Conservation (phyloP, 1,140 invertebrate species). For the Cecropterus lyciades region DNA sequence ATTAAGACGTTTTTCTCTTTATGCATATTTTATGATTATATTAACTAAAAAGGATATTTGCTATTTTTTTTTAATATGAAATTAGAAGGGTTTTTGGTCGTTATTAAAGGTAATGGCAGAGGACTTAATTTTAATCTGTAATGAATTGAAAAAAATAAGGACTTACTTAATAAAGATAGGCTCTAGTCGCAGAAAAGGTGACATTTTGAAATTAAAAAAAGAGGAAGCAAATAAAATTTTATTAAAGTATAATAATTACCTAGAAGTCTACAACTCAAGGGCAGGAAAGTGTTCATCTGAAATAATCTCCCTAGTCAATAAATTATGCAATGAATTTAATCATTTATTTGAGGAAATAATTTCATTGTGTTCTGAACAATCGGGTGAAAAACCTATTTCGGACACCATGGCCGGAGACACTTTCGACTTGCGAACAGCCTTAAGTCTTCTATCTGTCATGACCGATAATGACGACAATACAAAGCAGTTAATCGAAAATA, state of each 20-base stretch:
- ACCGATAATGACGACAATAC: constrained; percentile 18
- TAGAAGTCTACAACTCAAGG: neutral
- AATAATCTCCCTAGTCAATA: neutral
- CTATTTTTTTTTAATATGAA: too few species aligned
- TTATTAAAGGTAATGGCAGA: too few species aligned
- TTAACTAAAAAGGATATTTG: too few species aligned
- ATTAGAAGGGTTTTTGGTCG: too few species aligned
- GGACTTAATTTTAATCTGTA: neutral
- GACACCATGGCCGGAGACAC: constrained; percentile 3
- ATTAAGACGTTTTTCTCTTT: too few species aligned
- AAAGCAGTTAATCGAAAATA: too few species aligned
- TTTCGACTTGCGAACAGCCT: constrained; percentile 19
- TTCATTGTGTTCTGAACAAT: constrained; percentile 1
- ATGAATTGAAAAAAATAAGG: constrained; percentile 1
- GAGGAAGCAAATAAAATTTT: constrained; percentile 16
- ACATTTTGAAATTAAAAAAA: constrained; percentile 9
- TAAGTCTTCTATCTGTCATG: constrained; percentile 16
- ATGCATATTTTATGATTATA: too few species aligned
- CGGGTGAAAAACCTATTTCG: neutral
- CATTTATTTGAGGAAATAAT: constrained; percentile 6
- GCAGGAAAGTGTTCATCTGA: too few species aligned
- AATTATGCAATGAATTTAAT: constrained; percentile 4
- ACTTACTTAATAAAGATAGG: constrained; percentile 5
- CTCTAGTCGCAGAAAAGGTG: neutral
- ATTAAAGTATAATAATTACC: constrained; percentile 1